Evolutionary conservation across 2,888 invertebrate species (phyloP), one percentile per base, ranked within the genome.

Genomic region (Dugesia japonica): DNA sequence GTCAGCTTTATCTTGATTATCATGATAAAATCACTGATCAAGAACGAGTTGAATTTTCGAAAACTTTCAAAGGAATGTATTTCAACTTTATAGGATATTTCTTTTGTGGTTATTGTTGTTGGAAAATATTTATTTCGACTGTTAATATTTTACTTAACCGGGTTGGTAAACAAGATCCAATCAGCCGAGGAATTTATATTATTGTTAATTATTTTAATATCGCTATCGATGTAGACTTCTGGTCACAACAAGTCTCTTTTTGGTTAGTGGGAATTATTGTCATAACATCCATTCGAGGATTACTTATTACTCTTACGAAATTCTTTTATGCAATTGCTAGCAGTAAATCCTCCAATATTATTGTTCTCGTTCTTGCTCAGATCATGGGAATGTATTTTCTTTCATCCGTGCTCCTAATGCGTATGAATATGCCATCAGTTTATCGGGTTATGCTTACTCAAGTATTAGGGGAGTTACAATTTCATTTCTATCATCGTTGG

Each of bases 371-470:
- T 79, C 87, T 98, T 71, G 98, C 97, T 0, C 95, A 98, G 87
- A 91, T 98, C 81, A 98, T 99, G 98, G 97, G 97, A 42, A 98
- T 98, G 97, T 98, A 98, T 84, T 98, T 98, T 86, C 92, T 97
- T 76, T 95, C 95, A 0, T 94, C 93, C 0, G 97, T 98, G 0
- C 87, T 98, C 0, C 86, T 98, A 56, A 93, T 98, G 90, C 87
- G 98, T 31, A 98, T 98, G 98, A 98, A 98, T 84, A 94, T 98
- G 93, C 98, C 98, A 0, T 89, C 91, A 0, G 94, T 98, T 84
- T 98, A 98, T 85, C 88, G 97, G 42, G 90, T 90, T 72, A 98
- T 98, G 74, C 90, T 92, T 79, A 90, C 91, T 0, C 89, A 90
- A 87, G 97, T 98, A 0, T 85, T 98, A 23, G 98, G 97, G 0